Evolutionary conservation across 2,888 invertebrate species (phyloP), one percentile per base, ranked within the genome.

Genomic region (Molorchus minor): DNA sequence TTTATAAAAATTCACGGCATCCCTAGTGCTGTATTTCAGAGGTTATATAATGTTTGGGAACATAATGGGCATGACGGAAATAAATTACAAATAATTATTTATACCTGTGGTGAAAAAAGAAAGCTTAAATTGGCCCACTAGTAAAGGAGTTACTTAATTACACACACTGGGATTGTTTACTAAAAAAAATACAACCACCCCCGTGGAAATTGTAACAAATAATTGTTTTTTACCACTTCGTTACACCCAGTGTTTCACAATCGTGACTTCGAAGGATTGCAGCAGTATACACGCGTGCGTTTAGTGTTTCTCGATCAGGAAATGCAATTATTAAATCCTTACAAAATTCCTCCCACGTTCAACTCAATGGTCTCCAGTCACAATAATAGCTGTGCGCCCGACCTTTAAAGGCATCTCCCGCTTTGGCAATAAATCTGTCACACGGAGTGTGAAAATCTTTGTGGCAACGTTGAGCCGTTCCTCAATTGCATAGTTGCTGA

Each of bases 341-440:
- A n/a, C 58, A 43, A 58, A 67, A 63, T 1, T 58, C 44, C 1
- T 59, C 60, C 63, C 65, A 64, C 2, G 56, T 67, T 12, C 61
- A 53, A 29, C 12, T 30, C 13, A 61, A 12, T n/a, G 67, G 67
- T 29, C 62, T 30, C 62, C 62, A 67, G 7, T 58, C 56, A 25
- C 61, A 61, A 30, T 56, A 58, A 45, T 52, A 67, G 7, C 56
- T 56, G 46, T 64, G 46, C 17, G 53, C 66, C 21, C 61, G 45
- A 45, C 54, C 51, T 43, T 61, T 58, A 33, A 66, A 40, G n/a
- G 65, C 66, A n/a, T 58, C 58, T 3, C 54, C 45, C 5, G 53
- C 44, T 35, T 58, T 58, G 3, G 45, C 17, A n/a, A 58, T 3
- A 35, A 15, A 20, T 58, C 43, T 3, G 44, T 36, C 4, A 56